Base-by-base conservation (phyloP, 2,797 vertebrate species). In the Natrix natrix region DNA sequence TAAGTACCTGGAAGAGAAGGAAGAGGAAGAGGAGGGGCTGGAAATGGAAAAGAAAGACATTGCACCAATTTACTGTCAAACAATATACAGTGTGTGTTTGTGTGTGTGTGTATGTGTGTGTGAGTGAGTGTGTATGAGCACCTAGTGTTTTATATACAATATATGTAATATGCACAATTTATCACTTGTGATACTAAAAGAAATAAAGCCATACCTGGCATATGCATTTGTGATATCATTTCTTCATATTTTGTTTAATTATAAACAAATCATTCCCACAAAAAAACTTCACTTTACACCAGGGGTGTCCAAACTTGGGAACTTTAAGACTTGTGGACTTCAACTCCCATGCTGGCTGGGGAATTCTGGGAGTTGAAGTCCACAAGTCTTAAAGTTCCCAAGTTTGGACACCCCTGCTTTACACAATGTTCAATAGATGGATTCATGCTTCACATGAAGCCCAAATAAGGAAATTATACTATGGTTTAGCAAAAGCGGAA, bases 1-100 rank as follows among this genome's bases (percentile, higher is more conserved):
- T 78, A 37, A 78, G 17, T 43, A 20, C 8, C 74, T 78, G 37
- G 74, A 37, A 43, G 3, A 20, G 17, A 78, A 78, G 69, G 16
- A 74, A 8, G 32, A 78, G 17, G 37, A 22, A 43, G 32, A 78
- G 37, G 69, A 43, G 14, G 32, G 7, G 17, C 69, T 54, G 90
- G 93, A 94, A 96, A 96, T 96, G 96, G 95, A 97, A 96, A 86
- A 92, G 96, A 93, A 66, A 92, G 91, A 28, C 14, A 17, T 1
- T 0, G 2, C 52, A 24, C 0, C 90, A 93, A 95, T 95, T 96
- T 95, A 94, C 94, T 94, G 86, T 93, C 89, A 91, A 91, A 24
- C 0, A 11, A 96, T 92, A 96, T 93, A 61, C 48, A 89, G 90
- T 88, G 66, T 69, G n/a, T 16, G 2, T n/a, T 26, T 66, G 63